Evolutionary conservation across 1,140 invertebrate genomes (phyloP).

Genomic region (Euglossa dilemma): DNA sequence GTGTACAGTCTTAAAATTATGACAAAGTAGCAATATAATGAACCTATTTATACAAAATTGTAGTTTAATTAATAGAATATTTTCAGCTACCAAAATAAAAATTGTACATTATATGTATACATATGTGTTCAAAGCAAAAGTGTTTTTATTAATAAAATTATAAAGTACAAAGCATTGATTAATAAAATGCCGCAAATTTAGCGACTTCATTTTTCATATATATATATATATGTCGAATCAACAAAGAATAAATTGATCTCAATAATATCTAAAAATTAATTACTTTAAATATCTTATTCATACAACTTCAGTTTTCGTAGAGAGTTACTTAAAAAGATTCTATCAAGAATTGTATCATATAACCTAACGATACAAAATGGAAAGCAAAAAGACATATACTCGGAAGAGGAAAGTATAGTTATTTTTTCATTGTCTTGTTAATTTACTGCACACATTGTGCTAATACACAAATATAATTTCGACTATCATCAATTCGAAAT

Average conservation of each 20-base stretch:
- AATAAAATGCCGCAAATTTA: constrained; percentile 50
- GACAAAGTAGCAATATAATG: not conserved
- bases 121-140: constrained; percentile 62
- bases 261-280: constrained; percentile 50
- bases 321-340: constrained; percentile 7
- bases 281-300: constrained; percentile 35
- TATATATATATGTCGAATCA: constrained; percentile 36
- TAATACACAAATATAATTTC: not conserved
- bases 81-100: not conserved
- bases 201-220: constrained; percentile 2
- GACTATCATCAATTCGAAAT: not conserved
- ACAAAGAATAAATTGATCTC: constrained; percentile 50
- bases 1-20: constrained; percentile 11
- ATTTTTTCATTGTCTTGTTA: not conserved
- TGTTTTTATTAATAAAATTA: constrained; percentile 69
- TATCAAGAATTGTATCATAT: constrained; percentile 17
- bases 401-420: constrained; percentile 28
- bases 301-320: constrained; percentile 66
- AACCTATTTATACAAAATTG: constrained; percentile 15
- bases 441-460: not conserved
- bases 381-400: constrained; percentile 22
- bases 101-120: constrained; percentile 27
- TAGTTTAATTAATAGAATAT: not conserved
- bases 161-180: constrained; percentile 65
- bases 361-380: constrained; percentile 57